Evolutionary conservation across 2,113 vertebrate genomes (phyloP).

Genomic region (Leptosomus discolor): DNA sequence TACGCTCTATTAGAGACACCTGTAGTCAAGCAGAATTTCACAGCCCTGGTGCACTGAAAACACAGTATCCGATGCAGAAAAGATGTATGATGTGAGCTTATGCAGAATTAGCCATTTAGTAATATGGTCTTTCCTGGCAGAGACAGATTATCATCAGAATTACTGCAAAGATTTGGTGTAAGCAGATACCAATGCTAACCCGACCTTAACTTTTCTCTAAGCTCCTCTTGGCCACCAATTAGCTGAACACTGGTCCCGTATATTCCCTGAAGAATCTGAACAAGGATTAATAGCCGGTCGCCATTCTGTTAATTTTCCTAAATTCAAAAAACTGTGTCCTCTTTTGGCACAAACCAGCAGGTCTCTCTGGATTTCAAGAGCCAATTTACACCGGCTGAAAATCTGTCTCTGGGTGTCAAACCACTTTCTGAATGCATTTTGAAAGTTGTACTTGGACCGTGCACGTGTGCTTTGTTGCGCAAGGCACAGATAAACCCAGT

Average conservation of each 20-base stretch:
- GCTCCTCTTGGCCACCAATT: neutral
- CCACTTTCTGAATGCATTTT: fast-evolving
- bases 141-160: neutral
- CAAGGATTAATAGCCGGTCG: neutral
- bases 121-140: neutral
- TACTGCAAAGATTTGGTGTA: neutral
- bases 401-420: neutral
- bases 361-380: neutral
- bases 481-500: neutral
- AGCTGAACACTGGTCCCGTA: neutral
- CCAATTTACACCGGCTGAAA: neutral
- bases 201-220: fast-evolving
- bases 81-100: neutral
- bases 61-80: neutral
- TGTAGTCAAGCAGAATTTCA: neutral
- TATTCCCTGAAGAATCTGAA: neutral
- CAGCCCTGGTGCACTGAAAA: neutral
- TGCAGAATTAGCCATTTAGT: neutral
- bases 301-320: neutral
- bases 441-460: neutral
- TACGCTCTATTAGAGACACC: neutral
- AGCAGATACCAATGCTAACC: neutral
- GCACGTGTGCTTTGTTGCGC: fast-evolving
- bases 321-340: neutral
- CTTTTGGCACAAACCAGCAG: neutral